Conservation (phyloP, 2,113 vertebrate genomes). For the Plecotus auritus region DNA sequence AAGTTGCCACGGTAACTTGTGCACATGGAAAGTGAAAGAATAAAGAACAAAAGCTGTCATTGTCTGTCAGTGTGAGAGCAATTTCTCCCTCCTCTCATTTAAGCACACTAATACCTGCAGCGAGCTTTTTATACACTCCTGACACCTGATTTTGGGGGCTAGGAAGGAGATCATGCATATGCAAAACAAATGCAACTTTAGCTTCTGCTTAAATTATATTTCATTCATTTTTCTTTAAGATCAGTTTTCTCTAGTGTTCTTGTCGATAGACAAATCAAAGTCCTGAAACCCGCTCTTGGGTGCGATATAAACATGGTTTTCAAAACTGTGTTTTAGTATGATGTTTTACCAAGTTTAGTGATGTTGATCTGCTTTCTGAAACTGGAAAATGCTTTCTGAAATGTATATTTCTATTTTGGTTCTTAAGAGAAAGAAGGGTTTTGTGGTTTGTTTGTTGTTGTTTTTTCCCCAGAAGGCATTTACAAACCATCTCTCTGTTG, state of each 20-base stretch:
- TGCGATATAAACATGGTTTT: constrained; percentile 29
- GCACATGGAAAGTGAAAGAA: constrained; percentile 64
- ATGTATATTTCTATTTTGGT: constrained; percentile 1
- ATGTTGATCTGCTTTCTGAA: constrained; percentile 3
- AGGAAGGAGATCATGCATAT: constrained; percentile 33
- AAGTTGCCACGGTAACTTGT: constrained; percentile 76
- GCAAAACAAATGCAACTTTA: constrained; percentile 38
- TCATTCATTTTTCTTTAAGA: constrained; percentile 41
- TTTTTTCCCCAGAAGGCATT: not conserved
- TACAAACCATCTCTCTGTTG: constrained; percentile 1
- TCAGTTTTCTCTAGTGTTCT: not conserved
- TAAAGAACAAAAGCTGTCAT: constrained; percentile 78
- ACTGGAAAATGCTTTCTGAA: constrained; percentile 42
- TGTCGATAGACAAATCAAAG: not conserved
- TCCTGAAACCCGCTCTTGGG: not conserved
- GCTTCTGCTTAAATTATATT: constrained; percentile 35
- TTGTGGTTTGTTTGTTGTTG: not conserved
- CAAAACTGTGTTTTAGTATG: not conserved
- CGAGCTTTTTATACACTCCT: constrained; percentile 48
- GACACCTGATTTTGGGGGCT: constrained; percentile 41
- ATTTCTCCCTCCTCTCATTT: constrained; percentile 57
- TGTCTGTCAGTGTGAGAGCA: constrained; percentile 72
- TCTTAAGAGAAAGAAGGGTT: not conserved
- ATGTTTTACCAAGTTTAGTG: not conserved
- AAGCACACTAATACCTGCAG: constrained; percentile 69